Evolutionary conservation across 2,888 invertebrate species (phyloP).

Genomic region (Eilema sororculum): DNA sequence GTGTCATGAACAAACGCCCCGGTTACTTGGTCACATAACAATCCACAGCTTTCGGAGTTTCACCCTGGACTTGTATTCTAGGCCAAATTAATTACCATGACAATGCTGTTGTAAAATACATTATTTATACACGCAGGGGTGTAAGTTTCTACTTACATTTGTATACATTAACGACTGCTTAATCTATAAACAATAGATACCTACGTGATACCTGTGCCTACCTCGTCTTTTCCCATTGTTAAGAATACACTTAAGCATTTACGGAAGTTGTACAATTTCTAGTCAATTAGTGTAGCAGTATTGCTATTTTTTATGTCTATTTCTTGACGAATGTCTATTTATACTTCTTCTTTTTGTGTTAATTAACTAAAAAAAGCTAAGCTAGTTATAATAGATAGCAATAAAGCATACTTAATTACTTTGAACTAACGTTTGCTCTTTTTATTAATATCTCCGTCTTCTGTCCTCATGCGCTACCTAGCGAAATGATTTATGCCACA

Average conservation of each 20-base stretch:
- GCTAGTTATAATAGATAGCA: no score
- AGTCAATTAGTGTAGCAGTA: not conserved
- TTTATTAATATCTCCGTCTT: no score
- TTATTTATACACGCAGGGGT: slow-evolving; percentile 74
- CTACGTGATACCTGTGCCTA: slow-evolving; percentile 10
- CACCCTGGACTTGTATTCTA: slow-evolving; percentile 66
- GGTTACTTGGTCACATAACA: slow-evolving; percentile 56
- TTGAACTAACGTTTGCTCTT: no score
- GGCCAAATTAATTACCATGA: slow-evolving; percentile 81
- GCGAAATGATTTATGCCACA: no score
- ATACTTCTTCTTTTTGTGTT: not conserved
- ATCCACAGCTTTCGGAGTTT: slow-evolving; percentile 61
- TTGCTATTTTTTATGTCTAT: not conserved
- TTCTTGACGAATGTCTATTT: slow-evolving; percentile 2
- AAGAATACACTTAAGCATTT: slow-evolving; percentile 3
- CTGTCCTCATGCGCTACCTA: no score
- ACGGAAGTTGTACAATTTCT: not conserved
- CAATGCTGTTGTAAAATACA: slow-evolving; percentile 74
- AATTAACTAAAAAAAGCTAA: not conserved
- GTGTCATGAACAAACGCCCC: slow-evolving; percentile 55
- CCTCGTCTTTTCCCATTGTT: slow-evolving; percentile 17
- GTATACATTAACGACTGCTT: slow-evolving; percentile 58
- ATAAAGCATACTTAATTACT: no score
- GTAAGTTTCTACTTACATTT: slow-evolving; percentile 63
- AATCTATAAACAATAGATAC: slow-evolving; percentile 44